phyloP scores from a whole-genome alignment of 1,140 invertebrate genomes.

The Tigriopus japonicus region DNA sequence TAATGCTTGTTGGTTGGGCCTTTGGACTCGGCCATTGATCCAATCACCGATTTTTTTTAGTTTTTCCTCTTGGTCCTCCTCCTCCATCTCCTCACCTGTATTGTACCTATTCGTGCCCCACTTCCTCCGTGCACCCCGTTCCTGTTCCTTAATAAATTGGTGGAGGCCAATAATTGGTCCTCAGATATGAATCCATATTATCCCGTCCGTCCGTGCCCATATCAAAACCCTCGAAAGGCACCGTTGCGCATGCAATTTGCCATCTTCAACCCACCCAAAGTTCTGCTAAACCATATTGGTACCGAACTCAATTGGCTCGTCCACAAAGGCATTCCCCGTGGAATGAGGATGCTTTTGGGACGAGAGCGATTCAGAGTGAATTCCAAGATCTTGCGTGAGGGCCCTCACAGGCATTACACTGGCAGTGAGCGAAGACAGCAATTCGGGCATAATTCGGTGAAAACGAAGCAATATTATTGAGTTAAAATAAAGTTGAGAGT shows the following conservation, averaged over 20 bases:
- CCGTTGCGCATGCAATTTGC: not conserved
- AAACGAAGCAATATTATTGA: not conserved
- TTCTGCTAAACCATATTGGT: not conserved
- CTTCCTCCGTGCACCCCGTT: conserved; percentile 8
- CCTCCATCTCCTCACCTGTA: not conserved
- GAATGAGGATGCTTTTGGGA: not conserved
- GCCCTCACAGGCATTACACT: not conserved
- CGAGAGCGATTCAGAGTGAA: not conserved
- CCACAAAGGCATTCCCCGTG: not conserved
- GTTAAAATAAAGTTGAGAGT: not conserved
- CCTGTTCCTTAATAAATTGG: conserved; percentile 2
- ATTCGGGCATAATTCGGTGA: not conserved
- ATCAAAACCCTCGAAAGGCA: not conserved
- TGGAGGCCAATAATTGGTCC: conserved; percentile 3
- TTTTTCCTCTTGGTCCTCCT: too few species aligned
- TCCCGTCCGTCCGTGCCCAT: conserved; percentile 3
- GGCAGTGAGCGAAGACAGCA: not conserved
- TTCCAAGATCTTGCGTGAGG: not conserved
- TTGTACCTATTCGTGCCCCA: not conserved
- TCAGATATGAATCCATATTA: conserved; percentile 12
- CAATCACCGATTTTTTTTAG: too few species aligned
- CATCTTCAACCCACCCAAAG: not conserved
- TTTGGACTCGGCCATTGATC: too few species aligned
- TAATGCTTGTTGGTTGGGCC: too few species aligned
- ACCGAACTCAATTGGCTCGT: not conserved